Conservation (phyloP, 2,888 invertebrate genomes). For the Metacarcinus magister region DNA sequence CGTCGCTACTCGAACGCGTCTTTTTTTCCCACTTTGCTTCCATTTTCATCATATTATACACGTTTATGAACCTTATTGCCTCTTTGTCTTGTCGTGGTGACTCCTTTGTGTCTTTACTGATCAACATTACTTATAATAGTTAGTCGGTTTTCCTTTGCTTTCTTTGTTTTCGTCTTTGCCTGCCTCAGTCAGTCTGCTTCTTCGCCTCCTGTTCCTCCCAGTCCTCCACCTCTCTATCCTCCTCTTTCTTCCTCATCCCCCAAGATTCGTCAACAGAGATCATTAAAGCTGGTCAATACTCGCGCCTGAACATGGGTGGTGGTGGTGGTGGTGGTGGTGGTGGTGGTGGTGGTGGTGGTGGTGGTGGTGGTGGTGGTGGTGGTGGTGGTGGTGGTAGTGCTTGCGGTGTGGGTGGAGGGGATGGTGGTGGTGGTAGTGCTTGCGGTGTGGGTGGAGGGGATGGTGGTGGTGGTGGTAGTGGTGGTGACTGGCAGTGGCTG, state of each 20-base stretch:
- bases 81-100: background rate
- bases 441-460: background rate
- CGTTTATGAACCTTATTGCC: background rate
- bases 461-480: background rate
- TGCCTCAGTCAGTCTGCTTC: background rate
- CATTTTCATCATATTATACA: background rate
- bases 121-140: background rate
- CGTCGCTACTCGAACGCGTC: background rate
- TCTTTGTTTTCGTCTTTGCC: background rate
- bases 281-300: constrained; percentile 27
- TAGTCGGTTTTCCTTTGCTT: background rate
- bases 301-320: background rate
- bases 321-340: background rate
- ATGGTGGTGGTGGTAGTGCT: background rate
- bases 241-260: constrained; percentile 17
- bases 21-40: background rate
- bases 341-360: background rate
- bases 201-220: background rate
- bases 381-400: background rate
- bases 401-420: constrained; percentile 15
- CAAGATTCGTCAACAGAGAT: constrained; percentile 48
- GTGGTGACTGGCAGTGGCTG: background rate
- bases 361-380: background rate
- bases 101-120: background rate
- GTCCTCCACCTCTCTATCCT: background rate